These are phyloP conservation scores for Phortica variegata DNA, from an alignment of 1,140 invertebrate genomes.

Conservation along the genomic window DNA sequence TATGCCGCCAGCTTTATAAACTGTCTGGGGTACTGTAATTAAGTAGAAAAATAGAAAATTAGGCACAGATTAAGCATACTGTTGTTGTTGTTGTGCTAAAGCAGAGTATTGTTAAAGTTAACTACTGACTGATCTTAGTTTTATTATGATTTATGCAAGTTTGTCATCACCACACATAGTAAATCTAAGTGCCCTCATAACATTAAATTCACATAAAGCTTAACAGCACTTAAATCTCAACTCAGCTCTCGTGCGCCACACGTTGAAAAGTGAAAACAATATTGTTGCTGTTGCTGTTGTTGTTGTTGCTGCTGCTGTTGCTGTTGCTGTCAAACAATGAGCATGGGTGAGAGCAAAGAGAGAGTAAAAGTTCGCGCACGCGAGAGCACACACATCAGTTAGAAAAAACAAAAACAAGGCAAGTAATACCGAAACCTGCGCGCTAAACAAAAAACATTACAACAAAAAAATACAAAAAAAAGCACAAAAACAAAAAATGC, in stretches of 20 bases:
- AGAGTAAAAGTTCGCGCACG: slow-evolving; percentile 8
- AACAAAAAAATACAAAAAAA: slow-evolving; percentile 10
- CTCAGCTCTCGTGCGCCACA: no score
- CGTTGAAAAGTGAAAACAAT: slow-evolving; percentile 42
- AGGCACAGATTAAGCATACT: not conserved
- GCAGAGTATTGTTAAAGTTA: slow-evolving; percentile 17
- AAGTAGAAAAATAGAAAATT: not conserved
- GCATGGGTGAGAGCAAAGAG: no score
- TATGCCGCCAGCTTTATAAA: not conserved
- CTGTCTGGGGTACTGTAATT: not conserved
- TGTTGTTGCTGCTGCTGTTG: slow-evolving; percentile 29
- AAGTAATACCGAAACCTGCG: not conserved
- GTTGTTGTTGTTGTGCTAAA: slow-evolving; percentile 15
- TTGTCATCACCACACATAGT: not conserved
- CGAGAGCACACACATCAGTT: not conserved
- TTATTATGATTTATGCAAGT: not conserved
- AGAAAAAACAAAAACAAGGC: not conserved
- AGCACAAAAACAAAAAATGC: slow-evolving; percentile 35
- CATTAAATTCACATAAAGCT: slow-evolving; percentile 16
- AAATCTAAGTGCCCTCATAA: not conserved
- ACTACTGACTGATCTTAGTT: not conserved
- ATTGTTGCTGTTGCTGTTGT: slow-evolving; percentile 16
- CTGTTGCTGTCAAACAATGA: slow-evolving; percentile 19
- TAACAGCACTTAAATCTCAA: slow-evolving; percentile 20
- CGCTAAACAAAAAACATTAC: slow-evolving; percentile 3